A percentile compares a stretch with the other conserved stretches of the same genome.
phyloP scores from a whole-genome alignment of 2,888 invertebrate species.

The Ischnura elegans region DNA sequence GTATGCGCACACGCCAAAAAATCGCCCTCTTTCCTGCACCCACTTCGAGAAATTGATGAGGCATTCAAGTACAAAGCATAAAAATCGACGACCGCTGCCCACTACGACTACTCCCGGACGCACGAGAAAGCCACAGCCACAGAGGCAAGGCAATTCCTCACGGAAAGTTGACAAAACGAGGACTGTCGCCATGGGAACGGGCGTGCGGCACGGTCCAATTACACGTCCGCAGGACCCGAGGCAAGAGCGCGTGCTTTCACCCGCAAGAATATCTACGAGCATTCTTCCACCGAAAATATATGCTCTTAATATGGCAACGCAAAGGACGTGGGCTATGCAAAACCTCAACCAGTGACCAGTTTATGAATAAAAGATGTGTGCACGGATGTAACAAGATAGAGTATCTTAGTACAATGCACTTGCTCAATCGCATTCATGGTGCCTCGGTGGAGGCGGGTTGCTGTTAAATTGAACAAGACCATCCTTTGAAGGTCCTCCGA shows the following conservation, averaged over 20 bases:
- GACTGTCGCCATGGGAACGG: too few species aligned
- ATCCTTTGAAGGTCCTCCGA: too few species aligned
- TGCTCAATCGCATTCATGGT: too few species aligned
- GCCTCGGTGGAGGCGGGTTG: too few species aligned
- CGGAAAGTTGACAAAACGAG: not conserved
- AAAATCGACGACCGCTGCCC: not conserved
- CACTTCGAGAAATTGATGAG: too few species aligned
- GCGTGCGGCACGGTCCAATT: not conserved
- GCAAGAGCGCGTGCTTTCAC: not conserved
- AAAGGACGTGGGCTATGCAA: not conserved
- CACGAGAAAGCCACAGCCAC: not conserved
- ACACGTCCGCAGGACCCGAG: not conserved
- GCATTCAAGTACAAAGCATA: not conserved
- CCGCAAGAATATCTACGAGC: not conserved
- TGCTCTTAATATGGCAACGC: not conserved
- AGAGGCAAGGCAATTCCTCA: not conserved
- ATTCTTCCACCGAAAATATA: not conserved
- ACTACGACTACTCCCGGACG: not conserved
- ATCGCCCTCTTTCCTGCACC: too few species aligned
- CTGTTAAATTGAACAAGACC: too few species aligned
- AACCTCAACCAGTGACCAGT: not conserved
- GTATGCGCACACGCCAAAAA: too few species aligned
- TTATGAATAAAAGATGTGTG: conserved; percentile 23
- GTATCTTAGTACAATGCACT: too few species aligned
- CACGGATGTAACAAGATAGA: too few species aligned